Conservation (phyloP, 1,140 invertebrate species). For the Pseudomyrmex flavicornis region DNA sequence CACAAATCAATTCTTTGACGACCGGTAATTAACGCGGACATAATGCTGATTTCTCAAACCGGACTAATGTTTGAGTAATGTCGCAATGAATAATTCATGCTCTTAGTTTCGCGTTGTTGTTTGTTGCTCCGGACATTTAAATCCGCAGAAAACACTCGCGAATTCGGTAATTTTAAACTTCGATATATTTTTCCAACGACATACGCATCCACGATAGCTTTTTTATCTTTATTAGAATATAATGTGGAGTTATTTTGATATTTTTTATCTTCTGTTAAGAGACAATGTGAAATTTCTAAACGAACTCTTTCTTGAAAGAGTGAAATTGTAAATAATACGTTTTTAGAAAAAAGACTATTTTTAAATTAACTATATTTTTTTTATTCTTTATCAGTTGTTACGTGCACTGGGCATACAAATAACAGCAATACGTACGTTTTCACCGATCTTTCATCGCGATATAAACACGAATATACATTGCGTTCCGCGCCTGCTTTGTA, state of each 20-base stretch:
- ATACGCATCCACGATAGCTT: too few relatives aligned
- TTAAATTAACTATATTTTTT: neutral
- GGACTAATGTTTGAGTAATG: neutral
- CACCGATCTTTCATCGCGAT: neutral
- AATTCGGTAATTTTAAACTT: too few relatives aligned
- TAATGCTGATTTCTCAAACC: neutral
- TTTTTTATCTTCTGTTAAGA: too few relatives aligned
- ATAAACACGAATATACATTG: conserved; percentile 45
- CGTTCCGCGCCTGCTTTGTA: conserved; percentile 44
- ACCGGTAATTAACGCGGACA: conserved; percentile 9
- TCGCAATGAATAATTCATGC: neutral
- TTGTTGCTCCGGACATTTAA: neutral
- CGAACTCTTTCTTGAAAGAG: too few relatives aligned
- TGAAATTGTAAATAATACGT: too few relatives aligned
- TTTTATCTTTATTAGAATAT: too few relatives aligned
- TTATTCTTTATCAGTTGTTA: conserved; percentile 26
- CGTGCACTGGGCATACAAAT: conserved; percentile 13
- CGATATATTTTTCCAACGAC: too few relatives aligned
- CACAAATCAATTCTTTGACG: conserved; percentile 38
- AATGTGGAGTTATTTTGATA: too few relatives aligned
- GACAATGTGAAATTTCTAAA: too few relatives aligned
- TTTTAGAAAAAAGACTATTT: too few relatives aligned
- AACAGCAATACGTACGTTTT: conserved; percentile 8
- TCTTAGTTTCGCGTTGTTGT: neutral
- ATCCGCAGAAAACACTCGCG: neutral